Conservation (phyloP, 2,888 invertebrate genomes). For the Cremastobaeus sp. region DNA sequence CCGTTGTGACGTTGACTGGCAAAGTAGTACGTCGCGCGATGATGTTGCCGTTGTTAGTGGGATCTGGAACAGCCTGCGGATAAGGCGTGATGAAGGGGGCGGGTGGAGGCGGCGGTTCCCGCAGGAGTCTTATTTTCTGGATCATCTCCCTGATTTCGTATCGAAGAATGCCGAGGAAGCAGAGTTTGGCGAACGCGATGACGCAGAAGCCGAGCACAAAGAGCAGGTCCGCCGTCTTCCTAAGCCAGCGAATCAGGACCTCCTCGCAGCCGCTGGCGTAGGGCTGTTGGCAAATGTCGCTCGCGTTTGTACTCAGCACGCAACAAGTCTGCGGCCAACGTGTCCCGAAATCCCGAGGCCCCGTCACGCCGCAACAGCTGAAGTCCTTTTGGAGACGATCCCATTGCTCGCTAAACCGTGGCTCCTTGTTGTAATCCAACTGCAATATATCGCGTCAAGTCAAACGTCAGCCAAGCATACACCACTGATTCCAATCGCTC, state of each 20-base stretch:
- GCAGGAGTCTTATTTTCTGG: conserved; percentile 90
- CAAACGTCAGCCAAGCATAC: conserved; percentile 1
- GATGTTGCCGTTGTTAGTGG: conserved; percentile 69
- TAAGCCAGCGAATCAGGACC: conserved; percentile 85
- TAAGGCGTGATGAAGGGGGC: conserved; percentile 72
- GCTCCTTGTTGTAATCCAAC: conserved; percentile 86
- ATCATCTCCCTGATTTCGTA: conserved; percentile 95
- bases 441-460: conserved; percentile 64
- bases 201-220: conserved; percentile 92
- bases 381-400: conserved; percentile 87
- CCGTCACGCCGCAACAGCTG: conserved; percentile 88
- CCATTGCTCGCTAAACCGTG: conserved; percentile 87
- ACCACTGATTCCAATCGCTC: neutral
- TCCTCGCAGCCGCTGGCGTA: conserved; percentile 84
- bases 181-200: conserved; percentile 91
- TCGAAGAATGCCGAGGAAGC: conserved; percentile 91
- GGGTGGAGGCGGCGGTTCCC: conserved; percentile 71
- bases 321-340: conserved; percentile 75
- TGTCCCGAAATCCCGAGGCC: conserved; percentile 78
- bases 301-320: conserved; percentile 63
- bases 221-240: conserved; percentile 88
- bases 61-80: conserved; percentile 69
- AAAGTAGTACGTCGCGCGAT: conserved; percentile 69
- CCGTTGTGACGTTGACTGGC: conserved; percentile 65
- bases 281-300: conserved; percentile 71